Conservation (phyloP, 2,113 vertebrate genomes). For the Cromileptes altivelis region DNA sequence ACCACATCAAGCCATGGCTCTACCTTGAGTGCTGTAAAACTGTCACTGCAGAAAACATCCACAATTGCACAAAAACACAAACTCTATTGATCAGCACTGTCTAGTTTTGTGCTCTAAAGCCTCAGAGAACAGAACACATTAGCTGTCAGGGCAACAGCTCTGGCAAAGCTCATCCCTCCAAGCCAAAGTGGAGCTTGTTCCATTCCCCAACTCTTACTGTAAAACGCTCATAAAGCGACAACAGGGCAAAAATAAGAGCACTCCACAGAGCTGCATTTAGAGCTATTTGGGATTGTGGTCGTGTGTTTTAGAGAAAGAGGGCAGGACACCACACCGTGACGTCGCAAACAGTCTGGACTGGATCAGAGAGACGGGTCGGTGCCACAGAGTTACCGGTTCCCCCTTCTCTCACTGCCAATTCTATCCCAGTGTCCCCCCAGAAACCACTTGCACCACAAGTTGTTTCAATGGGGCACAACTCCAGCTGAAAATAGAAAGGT, state of each 20-base stretch:
- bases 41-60: slow-evolving; percentile 47
- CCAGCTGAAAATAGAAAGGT: slow-evolving; percentile 73
- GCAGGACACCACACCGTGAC: slow-evolving; percentile 72
- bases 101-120: slow-evolving; percentile 26
- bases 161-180: slow-evolving; percentile 70
- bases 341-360: slow-evolving; percentile 79
- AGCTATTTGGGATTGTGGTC: slow-evolving; percentile 80
- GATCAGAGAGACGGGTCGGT: slow-evolving; percentile 74
- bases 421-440: slow-evolving; percentile 58
- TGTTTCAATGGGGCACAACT: slow-evolving; percentile 72
- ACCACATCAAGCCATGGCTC: slow-evolving; percentile 25
- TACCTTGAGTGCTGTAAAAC: slow-evolving; percentile 27
- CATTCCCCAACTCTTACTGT: slow-evolving; percentile 68
- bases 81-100: slow-evolving; percentile 22
- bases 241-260: slow-evolving; percentile 58
- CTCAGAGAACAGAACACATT: slow-evolving; percentile 33
- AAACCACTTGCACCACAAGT: slow-evolving; percentile 76
- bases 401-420: slow-evolving; percentile 54
- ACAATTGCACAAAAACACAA: slow-evolving; percentile 23
- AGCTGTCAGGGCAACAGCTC: slow-evolving; percentile 62
- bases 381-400: slow-evolving; percentile 60
- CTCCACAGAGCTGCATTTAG: slow-evolving; percentile 68
- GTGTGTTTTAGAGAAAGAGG: slow-evolving; percentile 76
- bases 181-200: slow-evolving; percentile 66
- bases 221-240: slow-evolving; percentile 59